Base-by-base conservation (phyloP, 2,797 vertebrate genomes). In the Mus caroli region DNA sequence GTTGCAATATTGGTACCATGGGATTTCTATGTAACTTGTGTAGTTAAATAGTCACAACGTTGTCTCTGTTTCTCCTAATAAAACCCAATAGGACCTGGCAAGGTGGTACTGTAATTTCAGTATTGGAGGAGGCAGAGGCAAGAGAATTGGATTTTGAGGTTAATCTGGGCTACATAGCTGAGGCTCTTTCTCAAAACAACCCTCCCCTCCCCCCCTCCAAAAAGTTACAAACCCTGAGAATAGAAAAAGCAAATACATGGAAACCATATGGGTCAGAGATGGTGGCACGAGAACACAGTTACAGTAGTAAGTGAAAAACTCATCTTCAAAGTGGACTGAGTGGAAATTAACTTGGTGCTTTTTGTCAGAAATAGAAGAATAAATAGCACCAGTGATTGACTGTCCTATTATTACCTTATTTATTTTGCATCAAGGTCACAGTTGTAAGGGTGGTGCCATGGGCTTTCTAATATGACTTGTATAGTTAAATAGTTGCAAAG, bases 31-130 rank as follows among this genome's bases (percentile, higher is more conserved):
- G 58, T 89, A 75, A 93, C 43, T 91, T 62, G 52, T 79, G 24
- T 91, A 89, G 24, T 92, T 92, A 40, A 92, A 80, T 34, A 80
- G 71, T 96, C 3, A 31, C 87, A 87, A 91, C 84, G 86, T 91
- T 92, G 24, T 94, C 31, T 96, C 54, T 91, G 90, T 95, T 97
- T 98, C 34, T 97, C 91, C 98, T 95, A 64, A 34, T 26, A 73
- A 52, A 73, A 86, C 10, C 52, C 34, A 73, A 7, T n/a, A 58
- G 46, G 43, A 20, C 10, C 52, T 76, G n/a, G 12, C 19, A 17
- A n/a, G 40, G 40, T 50, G 73, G 9, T 26, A 58, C 20, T 77
- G 2, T 73, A 34, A 76, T 88, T 52, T n/a, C 26, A 76, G 17
- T 20, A 60, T n/a, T 89, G 64, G 54, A 58, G 87, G 54, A 77